These are phyloP conservation scores for Cyclopterus lumpus DNA, from an alignment of 2,797 vertebrate species.

Conservation along the genomic window DNA sequence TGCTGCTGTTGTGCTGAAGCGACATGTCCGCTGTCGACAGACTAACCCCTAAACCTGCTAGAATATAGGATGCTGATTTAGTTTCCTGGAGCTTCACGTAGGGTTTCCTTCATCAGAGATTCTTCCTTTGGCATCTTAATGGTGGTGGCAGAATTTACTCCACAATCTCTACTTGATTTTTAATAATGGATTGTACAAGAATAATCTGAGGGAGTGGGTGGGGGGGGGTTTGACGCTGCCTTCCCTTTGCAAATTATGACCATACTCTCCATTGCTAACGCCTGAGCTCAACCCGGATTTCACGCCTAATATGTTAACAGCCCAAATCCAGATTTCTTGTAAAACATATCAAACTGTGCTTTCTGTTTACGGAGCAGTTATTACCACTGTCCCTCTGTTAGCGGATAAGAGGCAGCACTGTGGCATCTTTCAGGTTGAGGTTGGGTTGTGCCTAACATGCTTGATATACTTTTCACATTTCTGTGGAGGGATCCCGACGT, in stretches of 20 bases:
- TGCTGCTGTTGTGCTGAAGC: slow-evolving; percentile 8
- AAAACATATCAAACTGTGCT: background rate
- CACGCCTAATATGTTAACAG: background rate
- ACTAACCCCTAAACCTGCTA: slow-evolving; percentile 7
- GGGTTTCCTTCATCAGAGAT: background rate
- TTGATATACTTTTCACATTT: too few relatives aligned
- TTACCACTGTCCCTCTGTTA: too few relatives aligned
- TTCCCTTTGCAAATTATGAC: background rate
- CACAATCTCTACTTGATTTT: background rate
- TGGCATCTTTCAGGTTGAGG: too few relatives aligned
- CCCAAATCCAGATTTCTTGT: background rate
- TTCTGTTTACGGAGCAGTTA: background rate
- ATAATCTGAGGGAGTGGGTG: background rate
- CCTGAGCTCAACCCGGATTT: background rate
- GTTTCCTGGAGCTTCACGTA: background rate
- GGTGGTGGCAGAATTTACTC: background rate
- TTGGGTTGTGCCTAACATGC: too few relatives aligned
- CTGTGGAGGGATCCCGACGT: too few relatives aligned
- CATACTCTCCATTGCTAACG: background rate
- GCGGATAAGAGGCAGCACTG: too few relatives aligned
- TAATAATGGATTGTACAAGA: slow-evolving; percentile 7
- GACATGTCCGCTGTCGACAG: background rate
- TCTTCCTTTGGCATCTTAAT: background rate
- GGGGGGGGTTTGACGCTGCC: background rate
- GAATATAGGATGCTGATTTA: slow-evolving; percentile 17